These are phyloP conservation scores for Nothoprocta pentlandii DNA, from an alignment of 2,113 vertebrate species.

Conservation along the genomic window DNA sequence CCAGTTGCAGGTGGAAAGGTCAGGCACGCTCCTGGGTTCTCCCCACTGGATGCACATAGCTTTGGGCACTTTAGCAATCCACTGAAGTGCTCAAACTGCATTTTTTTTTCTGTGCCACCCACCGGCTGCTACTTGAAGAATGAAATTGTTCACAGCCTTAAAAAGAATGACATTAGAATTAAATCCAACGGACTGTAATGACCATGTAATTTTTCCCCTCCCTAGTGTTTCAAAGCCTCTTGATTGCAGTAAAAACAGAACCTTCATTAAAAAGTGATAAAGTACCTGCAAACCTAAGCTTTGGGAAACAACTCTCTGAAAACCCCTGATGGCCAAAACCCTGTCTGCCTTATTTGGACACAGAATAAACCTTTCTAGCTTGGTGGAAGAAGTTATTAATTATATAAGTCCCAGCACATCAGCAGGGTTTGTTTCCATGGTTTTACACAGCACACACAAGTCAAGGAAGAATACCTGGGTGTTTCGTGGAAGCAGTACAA, in stretches of 20 bases:
- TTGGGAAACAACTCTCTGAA: background rate
- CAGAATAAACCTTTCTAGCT: background rate
- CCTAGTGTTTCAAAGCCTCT: background rate
- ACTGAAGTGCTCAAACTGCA: background rate
- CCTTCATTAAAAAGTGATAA: background rate
- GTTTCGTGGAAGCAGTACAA: background rate
- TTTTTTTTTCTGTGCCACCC: constrained; percentile 19
- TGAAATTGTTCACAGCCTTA: background rate
- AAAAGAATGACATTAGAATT: background rate
- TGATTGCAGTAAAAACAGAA: background rate
- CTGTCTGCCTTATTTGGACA: background rate
- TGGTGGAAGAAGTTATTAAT: background rate
- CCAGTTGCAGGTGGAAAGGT: constrained; percentile 9
- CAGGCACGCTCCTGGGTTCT: background rate
- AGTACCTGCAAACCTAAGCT: background rate
- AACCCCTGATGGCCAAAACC: background rate
- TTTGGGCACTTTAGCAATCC: background rate
- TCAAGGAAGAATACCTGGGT: background rate
- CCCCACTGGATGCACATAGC: background rate
- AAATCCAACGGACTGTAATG: background rate
- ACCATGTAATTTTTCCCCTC: background rate
- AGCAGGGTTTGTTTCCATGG: background rate
- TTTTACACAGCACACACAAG: background rate
- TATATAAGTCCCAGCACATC: background rate
- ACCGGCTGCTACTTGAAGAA: constrained; percentile 7